Percentiles rank a stretch among this genome's conserved stretches.
Evolutionary conservation across 1,140 invertebrate genomes (phyloP).

Genomic region (Caenorhabditis tropicalis): DNA sequence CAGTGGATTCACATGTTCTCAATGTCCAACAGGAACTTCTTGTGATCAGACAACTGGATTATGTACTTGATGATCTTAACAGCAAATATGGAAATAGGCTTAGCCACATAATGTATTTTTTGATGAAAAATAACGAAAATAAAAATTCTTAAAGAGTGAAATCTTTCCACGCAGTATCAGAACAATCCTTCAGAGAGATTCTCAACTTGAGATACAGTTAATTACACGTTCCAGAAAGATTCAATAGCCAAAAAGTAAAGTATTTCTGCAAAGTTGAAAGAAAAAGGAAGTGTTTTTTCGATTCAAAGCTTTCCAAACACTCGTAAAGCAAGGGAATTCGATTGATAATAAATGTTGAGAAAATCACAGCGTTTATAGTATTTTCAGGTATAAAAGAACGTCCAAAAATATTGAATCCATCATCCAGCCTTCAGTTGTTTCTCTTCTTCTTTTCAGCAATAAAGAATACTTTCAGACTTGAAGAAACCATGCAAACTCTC

Average conservation of each 20-base stretch:
- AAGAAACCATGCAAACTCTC: background rate
- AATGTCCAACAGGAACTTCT: slow-evolving; percentile 31
- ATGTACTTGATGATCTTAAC: background rate
- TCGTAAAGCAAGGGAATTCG: background rate
- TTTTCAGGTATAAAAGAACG: background rate
- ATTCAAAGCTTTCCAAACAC: background rate
- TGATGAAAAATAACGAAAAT: background rate
- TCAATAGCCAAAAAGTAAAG: too few species aligned
- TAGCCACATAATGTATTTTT: background rate
- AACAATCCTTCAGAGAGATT: too few species aligned
- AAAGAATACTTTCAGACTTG: background rate
- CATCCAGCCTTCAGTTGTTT: background rate
- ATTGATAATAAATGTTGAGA: background rate
- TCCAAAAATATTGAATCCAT: background rate
- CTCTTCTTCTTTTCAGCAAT: background rate
- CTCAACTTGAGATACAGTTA: too few species aligned
- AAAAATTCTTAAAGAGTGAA: background rate
- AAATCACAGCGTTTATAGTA: background rate
- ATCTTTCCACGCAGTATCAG: too few species aligned
- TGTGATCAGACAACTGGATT: slow-evolving; percentile 21
- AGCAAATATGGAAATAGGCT: background rate
- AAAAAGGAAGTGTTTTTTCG: background rate
- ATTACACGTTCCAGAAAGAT: too few species aligned
- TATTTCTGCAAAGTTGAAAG: background rate
- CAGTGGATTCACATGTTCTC: slow-evolving; percentile 10